Base-by-base conservation (phyloP, 2,888 invertebrate genomes). In the Yponomeuta malinellus region DNA sequence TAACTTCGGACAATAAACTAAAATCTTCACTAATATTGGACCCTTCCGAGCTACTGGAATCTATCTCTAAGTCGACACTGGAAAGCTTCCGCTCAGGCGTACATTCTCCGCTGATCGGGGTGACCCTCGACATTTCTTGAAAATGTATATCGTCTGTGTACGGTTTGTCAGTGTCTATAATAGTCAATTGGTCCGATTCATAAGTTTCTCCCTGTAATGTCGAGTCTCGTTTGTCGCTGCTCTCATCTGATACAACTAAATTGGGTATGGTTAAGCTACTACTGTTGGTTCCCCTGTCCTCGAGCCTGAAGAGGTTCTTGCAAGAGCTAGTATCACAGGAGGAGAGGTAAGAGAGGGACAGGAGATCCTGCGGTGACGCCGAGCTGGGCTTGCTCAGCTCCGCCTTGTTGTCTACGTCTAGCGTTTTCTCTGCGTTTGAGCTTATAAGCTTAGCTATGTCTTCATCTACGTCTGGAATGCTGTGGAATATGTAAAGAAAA, bases 21-120 rank as follows among this genome's bases (percentile, higher is more conserved):
- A 93, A 94, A 81, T 95, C 95, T 78, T 95, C 95, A 80, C 95
- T 95, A 83, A 95, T 95, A 78, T 91, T 90, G 84, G 91, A 90
- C 75, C 95, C 93, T 81, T 95, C 95, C 71, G 93, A 93, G 79
- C 93, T 94, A 79, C 90, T 92, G 65, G 91, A 93, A 70, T 94
- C 93, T 74, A 93, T 88, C 73, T 90, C 90, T 76, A 90, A 83
- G 73, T 90, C 91, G 74, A 88, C 84, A 73, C 89, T 88, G 72
- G 88, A 91, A 31, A 85, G 85, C 71, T 86, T 88, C 76, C 88
- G 80, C 73, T 90, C 89, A 1, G 92, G 92, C 67, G 90, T 87
- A 72, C 86, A 83, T 48, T 89, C 89, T 31, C 87, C 88, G 73
- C 89, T 90, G 3, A 77, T 82, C n/a, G 90, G 85, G 66, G 85